Percentiles rank a stretch among this genome's conserved stretches.
These are phyloP conservation scores for Andrena praecox DNA, from an alignment of 2,888 invertebrate genomes.

Conservation along the genomic window DNA sequence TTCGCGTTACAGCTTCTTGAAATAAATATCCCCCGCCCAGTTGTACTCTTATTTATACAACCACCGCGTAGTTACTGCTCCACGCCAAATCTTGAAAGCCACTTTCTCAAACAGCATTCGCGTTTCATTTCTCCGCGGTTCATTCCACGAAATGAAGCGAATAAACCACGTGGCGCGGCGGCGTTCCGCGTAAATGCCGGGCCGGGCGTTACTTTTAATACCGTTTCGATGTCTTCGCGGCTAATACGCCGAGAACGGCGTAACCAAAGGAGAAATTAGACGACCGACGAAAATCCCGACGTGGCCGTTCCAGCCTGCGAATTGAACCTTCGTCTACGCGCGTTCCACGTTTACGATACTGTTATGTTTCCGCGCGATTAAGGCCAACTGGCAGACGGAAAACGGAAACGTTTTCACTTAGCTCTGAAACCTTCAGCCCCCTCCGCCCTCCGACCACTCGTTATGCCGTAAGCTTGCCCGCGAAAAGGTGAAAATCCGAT, in stretches of 20 bases:
- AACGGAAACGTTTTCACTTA: conserved; percentile 59
- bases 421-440: conserved; percentile 42
- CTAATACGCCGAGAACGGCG: conserved; percentile 17
- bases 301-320: conserved; percentile 61
- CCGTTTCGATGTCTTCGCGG: conserved; percentile 17
- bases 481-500: conserved; percentile 44
- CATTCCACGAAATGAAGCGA: not conserved
- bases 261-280: conserved; percentile 69
- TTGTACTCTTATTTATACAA: not conserved
- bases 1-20: too few species aligned
- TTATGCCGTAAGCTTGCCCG: conserved; percentile 16
- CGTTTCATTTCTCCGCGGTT: not conserved
- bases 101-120: not conserved
- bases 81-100: not conserved
- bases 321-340: conserved; percentile 54
- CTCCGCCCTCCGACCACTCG: not conserved
- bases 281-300: conserved; percentile 67
- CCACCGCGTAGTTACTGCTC: not conserved
- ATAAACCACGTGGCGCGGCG: not conserved
- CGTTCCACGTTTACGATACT: conserved; percentile 64
- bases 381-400: conserved; percentile 42
- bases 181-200: not conserved
- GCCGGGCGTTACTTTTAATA: conserved; percentile 46
- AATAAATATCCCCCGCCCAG: not conserved
- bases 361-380: conserved; percentile 63